phyloP scores from a whole-genome alignment of 2,113 vertebrate species.

The Eidolon helvum region DNA sequence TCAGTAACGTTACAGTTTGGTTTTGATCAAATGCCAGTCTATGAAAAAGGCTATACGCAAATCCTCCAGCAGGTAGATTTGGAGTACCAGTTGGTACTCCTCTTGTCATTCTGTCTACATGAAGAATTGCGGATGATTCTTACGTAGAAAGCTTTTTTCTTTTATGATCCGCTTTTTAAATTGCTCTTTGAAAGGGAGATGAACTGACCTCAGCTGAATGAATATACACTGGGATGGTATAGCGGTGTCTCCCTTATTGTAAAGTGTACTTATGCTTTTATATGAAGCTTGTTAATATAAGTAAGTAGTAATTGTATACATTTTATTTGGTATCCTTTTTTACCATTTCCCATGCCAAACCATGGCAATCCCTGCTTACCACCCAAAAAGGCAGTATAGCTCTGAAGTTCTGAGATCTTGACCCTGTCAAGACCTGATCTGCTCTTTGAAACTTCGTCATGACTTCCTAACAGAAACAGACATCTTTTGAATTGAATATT shows the following conservation, averaged over 20 bases:
- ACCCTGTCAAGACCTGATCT: neutral
- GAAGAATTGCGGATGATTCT: neutral
- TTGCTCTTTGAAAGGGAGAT: neutral
- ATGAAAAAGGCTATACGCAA: neutral
- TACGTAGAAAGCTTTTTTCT: neutral
- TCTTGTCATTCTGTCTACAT: neutral
- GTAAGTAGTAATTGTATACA: neutral
- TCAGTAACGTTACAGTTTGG: neutral
- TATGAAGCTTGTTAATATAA: neutral
- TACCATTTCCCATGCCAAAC: neutral
- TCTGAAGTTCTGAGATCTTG: neutral
- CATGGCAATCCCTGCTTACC: neutral
- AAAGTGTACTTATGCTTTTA: neutral
- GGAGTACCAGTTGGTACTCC: neutral
- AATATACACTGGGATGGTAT: neutral
- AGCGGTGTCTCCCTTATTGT: neutral
- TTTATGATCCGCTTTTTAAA: neutral
- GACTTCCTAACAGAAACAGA: constrained; percentile 1
- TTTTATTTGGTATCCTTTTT: neutral
- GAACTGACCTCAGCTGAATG: neutral
- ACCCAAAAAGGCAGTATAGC: neutral
- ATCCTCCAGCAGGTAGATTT: neutral
- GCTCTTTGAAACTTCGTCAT: neutral
- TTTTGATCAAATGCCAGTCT: neutral
- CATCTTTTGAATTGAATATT: constrained; percentile 37